These are phyloP conservation scores for Eremophila alpestris DNA, from an alignment of 2,797 vertebrate genomes.

Conservation along the genomic window DNA sequence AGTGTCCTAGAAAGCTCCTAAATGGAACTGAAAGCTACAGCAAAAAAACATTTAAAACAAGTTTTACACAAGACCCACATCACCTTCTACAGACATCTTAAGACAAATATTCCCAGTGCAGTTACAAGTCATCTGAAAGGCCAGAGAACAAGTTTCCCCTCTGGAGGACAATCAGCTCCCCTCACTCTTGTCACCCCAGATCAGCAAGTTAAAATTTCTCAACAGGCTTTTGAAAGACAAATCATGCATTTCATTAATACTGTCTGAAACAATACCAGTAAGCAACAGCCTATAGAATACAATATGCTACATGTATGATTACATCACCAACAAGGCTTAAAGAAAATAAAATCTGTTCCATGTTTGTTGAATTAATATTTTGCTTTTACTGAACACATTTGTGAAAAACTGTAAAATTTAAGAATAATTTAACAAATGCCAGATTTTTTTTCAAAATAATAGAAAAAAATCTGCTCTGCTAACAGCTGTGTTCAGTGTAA, in stretches of 20 bases:
- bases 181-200: not conserved
- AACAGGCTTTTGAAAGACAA: conserved; percentile 59
- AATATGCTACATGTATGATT: conserved; percentile 47
- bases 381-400: conserved; percentile 49
- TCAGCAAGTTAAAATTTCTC: conserved; percentile 6
- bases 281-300: conserved; percentile 65
- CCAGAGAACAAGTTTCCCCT: conserved; percentile 31
- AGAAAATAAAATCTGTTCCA: conserved; percentile 62
- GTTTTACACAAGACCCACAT: conserved; percentile 50
- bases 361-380: conserved; percentile 4
- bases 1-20: conserved; percentile 71
- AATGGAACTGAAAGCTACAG: conserved; percentile 60
- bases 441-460: conserved; percentile 58
- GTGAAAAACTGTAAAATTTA: conserved; percentile 63
- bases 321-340: conserved; percentile 33
- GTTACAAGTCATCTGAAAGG: conserved; percentile 71
- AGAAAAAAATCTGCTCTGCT: conserved; percentile 59
- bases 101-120: conserved; percentile 39
- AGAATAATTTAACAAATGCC: conserved; percentile 64
- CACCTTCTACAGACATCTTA: conserved; percentile 64
- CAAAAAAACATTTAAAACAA: conserved; percentile 58
- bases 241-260: conserved; percentile 65
- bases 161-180: not conserved
- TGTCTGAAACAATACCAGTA: conserved; percentile 62
- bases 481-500: conserved; percentile 62